Percentiles rank a stretch among this genome's conserved stretches.
phyloP scores from a whole-genome alignment of 2,888 invertebrate genomes.

The Diplolepis rosae region DNA sequence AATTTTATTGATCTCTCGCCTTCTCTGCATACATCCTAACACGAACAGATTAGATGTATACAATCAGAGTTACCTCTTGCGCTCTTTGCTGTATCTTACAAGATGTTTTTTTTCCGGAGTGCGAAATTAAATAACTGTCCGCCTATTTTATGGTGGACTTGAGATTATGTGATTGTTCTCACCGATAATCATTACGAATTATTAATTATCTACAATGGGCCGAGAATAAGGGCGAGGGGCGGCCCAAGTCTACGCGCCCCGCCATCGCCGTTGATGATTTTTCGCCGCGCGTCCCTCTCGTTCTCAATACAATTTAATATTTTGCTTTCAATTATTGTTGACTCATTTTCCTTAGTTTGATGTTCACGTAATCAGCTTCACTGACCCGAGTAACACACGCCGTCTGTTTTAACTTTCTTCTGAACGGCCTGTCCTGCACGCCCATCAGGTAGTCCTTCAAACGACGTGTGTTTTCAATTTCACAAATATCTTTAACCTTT shows the following conservation, averaged over 20 bases:
- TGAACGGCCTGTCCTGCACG: slow-evolving; percentile 47
- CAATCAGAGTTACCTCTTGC: slow-evolving; percentile 59
- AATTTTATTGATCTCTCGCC: slow-evolving; percentile 66
- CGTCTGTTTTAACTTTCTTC: slow-evolving; percentile 25
- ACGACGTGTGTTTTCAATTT: slow-evolving; percentile 48
- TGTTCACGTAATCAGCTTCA: slow-evolving; percentile 10
- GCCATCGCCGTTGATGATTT: slow-evolving; percentile 71
- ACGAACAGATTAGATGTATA: slow-evolving; percentile 72
- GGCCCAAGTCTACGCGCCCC: slow-evolving; percentile 74
- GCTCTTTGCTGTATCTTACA: slow-evolving; percentile 60
- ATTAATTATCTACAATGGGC: slow-evolving; percentile 74
- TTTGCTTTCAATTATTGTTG: slow-evolving; percentile 22
- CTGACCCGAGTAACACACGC: slow-evolving; percentile 33
- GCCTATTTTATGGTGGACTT: slow-evolving; percentile 33
- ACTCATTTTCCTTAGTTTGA: background rate
- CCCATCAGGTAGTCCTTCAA: slow-evolving; percentile 37
- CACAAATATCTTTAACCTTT: slow-evolving; percentile 51
- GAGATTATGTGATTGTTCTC: slow-evolving; percentile 40
- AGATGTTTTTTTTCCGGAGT: slow-evolving; percentile 58
- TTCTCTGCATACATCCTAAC: slow-evolving; percentile 70
- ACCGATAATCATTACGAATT: slow-evolving; percentile 60
- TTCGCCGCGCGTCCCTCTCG: slow-evolving; percentile 71
- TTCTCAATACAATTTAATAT: slow-evolving; percentile 40
- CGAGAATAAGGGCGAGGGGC: slow-evolving; percentile 73
- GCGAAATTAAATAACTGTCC: slow-evolving; percentile 51